These are phyloP conservation scores for Podiceps cristatus DNA, from an alignment of 2,113 vertebrate species.

Conservation along the genomic window DNA sequence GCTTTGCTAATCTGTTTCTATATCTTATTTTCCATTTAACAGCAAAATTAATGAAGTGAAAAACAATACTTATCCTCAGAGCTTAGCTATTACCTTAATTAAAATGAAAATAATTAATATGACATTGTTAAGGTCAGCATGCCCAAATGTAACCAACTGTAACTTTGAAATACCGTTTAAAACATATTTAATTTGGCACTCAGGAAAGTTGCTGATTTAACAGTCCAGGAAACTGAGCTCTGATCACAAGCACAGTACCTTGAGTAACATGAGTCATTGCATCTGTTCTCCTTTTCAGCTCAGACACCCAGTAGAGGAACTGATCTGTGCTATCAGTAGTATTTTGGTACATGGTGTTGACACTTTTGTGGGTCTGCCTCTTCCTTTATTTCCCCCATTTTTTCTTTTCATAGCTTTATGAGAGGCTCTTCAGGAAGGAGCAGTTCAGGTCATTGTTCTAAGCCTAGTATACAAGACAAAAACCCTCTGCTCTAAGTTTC, in stretches of 20 bases:
- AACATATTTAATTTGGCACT: background rate
- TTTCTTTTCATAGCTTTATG: background rate
- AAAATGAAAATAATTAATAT: constrained; percentile 29
- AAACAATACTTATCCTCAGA: background rate
- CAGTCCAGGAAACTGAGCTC: background rate
- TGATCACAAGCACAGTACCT: background rate
- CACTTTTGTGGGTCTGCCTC: background rate
- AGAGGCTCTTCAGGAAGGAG: background rate
- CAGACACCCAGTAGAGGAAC: background rate
- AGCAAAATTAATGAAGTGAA: constrained; percentile 23
- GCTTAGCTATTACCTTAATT: constrained; percentile 25
- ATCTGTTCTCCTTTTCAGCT: constrained; percentile 22
- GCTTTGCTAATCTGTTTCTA: background rate
- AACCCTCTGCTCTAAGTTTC: background rate
- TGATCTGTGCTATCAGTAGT: background rate
- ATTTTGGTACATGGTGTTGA: background rate
- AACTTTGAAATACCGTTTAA: constrained; percentile 36
- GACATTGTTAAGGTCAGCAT: constrained; percentile 2
- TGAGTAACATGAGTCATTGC: constrained; percentile 22
- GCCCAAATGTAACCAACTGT: background rate
- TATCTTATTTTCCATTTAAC: background rate
- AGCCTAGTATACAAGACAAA: background rate
- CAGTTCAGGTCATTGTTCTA: background rate
- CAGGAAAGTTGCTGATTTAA: constrained; percentile 33
- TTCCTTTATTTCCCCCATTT: background rate